Base-by-base conservation (phyloP, 1,140 invertebrate species). In the Drosophila kohkoa region DNA sequence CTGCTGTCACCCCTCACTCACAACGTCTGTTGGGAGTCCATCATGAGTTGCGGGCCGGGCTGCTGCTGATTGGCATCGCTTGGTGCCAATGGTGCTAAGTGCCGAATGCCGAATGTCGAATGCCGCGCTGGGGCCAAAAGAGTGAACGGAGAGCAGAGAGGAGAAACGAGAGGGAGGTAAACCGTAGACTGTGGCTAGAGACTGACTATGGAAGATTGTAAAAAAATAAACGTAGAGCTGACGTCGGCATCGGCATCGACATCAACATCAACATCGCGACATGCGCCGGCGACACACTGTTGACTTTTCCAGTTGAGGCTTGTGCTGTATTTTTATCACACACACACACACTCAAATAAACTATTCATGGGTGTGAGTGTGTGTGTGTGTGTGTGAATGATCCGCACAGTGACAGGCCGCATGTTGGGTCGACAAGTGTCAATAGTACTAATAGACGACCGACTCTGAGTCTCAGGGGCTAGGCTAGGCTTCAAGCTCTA, bases 41-140 rank as follows among this genome's bases (percentile, higher is more conserved):
- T 15, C 41, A 63, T 54, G 66, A 49, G 25, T 41, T 45, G 48
- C 35, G 48, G 48, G 13, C 38, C 25, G 45, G 45, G 45, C 73
- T 59, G 62, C 80, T 83, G 83, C 80, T 83, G 83, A 89, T 88
- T 88, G 83, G 85, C 83, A 89, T 88, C 81, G 80, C 80, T 88
- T 82, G 83, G 77, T 83, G 80, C 80, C 83, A 89, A 83, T 89
- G 83, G 85, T 88, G 85, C 85, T 88, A 88, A 88, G 86, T 88
- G 85, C 85, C 81, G 78, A 88, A 80, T 88, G 82, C 64, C 83
- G 82, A 88, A 88, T 88, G 85, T 68, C 77, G 74, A 81, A 83
- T 73, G 86, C 46, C 48, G 35, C 51, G 60, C 41, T 8, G 41
- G 20, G 46, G 48, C 57, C 43, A 49, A 45, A 45, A 43, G 74